A percentile compares a stretch with the other conserved stretches of the same genome.
Conservation (phyloP, 1,140 invertebrate genomes). For the Lepidostoma basale region DNA sequence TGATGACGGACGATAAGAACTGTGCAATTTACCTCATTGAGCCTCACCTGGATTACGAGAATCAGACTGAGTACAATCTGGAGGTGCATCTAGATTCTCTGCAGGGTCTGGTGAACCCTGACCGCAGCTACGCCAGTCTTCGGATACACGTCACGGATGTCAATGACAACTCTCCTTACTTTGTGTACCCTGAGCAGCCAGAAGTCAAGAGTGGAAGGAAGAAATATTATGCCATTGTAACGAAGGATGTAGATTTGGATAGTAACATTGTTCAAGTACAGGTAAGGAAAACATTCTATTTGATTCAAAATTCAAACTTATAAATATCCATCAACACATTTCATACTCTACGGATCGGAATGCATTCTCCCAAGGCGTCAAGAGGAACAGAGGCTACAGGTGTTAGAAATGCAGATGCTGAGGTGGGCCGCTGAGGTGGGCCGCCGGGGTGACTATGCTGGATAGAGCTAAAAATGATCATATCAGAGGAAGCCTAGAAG, state of each 20-base stretch:
- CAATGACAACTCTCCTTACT: slow-evolving; percentile 86
- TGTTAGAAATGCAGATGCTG: no score
- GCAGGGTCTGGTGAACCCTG: slow-evolving; percentile 76
- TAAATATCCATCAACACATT: no score
- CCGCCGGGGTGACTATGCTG: no score
- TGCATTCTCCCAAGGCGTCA: no score
- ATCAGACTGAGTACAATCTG: slow-evolving; percentile 72
- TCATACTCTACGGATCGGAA: no score
- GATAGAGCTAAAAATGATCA: no score
- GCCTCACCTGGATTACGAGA: slow-evolving; percentile 77
- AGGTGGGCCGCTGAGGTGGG: no score
- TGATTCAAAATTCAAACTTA: no score
- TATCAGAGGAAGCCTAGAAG: no score
- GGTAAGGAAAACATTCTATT: no score
- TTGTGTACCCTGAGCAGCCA: slow-evolving; percentile 70
- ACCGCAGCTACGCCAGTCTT: slow-evolving; percentile 74
- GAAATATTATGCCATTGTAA: slow-evolving; percentile 66
- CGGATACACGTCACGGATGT: slow-evolving; percentile 83
- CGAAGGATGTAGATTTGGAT: slow-evolving; percentile 71
- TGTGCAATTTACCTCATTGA: slow-evolving; percentile 75
- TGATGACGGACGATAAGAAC: slow-evolving; percentile 76
- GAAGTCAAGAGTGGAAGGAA: slow-evolving; percentile 53
- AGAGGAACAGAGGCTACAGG: no score
- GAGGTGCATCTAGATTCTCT: slow-evolving; percentile 77
- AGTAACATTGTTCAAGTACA: slow-evolving; percentile 77